A percentile compares a stretch with the other conserved stretches of the same genome.
Evolutionary conservation across 2,888 invertebrate genomes (phyloP).

Genomic region (Pammene aurita): DNA sequence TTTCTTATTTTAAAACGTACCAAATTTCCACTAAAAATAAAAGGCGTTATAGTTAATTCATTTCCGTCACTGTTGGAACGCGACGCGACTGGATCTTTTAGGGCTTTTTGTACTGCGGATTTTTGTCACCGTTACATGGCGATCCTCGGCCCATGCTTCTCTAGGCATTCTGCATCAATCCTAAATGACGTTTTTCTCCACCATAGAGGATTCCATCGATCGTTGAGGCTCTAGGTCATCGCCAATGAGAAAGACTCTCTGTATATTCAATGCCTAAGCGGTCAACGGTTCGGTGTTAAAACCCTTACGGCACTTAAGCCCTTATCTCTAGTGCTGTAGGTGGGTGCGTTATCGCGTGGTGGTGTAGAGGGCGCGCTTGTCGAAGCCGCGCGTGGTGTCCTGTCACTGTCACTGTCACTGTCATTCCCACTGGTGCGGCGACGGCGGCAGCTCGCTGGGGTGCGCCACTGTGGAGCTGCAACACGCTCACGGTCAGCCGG

Average conservation of each 20-base stretch:
- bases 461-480: constrained; percentile 98
- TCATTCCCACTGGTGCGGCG: constrained; percentile 99
- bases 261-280: not conserved
- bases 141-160: not conserved
- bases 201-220: too few species aligned
- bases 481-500: constrained; percentile 55
- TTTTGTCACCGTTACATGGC: not conserved
- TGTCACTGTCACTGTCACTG: constrained; percentile 99
- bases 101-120: not conserved
- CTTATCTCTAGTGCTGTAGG: not conserved
- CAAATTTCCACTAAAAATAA: not conserved
- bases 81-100: constrained; percentile 21
- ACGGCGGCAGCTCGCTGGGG: constrained; percentile 98
- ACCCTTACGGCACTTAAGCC: not conserved
- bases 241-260: too few species aligned
- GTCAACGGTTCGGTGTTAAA: not conserved
- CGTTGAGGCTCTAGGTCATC: not conserved
- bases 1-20: not conserved
- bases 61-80: constrained; percentile 12
- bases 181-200: too few species aligned
- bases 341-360: constrained; percentile 56
- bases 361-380: constrained; percentile 63
- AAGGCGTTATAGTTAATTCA: not conserved
- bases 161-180: not conserved
- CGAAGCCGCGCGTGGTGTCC: constrained; percentile 69